A percentile compares a stretch with the other conserved stretches of the same genome.
Evolutionary conservation across 2,888 invertebrate genomes (phyloP).

Genomic region (Cheilosia variabilis): DNA sequence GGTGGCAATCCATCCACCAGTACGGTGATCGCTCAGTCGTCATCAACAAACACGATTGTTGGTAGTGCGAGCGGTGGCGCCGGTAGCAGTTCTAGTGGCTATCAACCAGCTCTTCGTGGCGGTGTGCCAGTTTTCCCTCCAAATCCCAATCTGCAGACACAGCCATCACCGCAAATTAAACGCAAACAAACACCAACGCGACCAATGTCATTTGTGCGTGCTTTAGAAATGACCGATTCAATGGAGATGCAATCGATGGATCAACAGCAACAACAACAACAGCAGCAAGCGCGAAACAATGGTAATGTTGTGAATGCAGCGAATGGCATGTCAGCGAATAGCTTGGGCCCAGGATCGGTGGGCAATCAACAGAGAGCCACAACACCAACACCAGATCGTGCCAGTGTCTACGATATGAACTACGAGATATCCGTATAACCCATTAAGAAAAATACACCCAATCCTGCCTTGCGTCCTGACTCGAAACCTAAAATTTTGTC

Average conservation of each 20-base stretch:
- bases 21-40: constrained; percentile 68
- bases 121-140: constrained; percentile 89
- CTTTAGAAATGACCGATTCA: constrained; percentile 94
- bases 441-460: constrained; percentile 80
- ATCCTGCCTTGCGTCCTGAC: constrained; percentile 68
- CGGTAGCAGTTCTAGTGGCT: constrained; percentile 80
- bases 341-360: constrained; percentile 77
- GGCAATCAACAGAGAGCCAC: constrained; percentile 84
- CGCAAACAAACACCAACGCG: constrained; percentile 86
- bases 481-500: constrained; percentile 67
- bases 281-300: constrained; percentile 78
- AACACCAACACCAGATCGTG: constrained; percentile 90
- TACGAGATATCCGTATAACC: constrained; percentile 97
- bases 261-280: constrained; percentile 80
- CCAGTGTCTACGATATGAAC: constrained; percentile 97
- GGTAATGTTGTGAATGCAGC: constrained; percentile 77
- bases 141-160: constrained; percentile 81
- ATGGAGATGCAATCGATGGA: constrained; percentile 89
- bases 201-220: constrained; percentile 95
- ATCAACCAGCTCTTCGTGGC: constrained; percentile 87
- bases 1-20: constrained; percentile 75
- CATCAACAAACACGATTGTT: constrained; percentile 75
- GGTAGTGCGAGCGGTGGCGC: constrained; percentile 62
- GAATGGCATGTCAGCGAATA: constrained; percentile 64
- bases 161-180: constrained; percentile 86